Percentiles rank a stretch among this genome's conserved stretches.
These are phyloP conservation scores for Dolichomitus sp. DNA, from an alignment of 2,888 invertebrate genomes.

Conservation along the genomic window DNA sequence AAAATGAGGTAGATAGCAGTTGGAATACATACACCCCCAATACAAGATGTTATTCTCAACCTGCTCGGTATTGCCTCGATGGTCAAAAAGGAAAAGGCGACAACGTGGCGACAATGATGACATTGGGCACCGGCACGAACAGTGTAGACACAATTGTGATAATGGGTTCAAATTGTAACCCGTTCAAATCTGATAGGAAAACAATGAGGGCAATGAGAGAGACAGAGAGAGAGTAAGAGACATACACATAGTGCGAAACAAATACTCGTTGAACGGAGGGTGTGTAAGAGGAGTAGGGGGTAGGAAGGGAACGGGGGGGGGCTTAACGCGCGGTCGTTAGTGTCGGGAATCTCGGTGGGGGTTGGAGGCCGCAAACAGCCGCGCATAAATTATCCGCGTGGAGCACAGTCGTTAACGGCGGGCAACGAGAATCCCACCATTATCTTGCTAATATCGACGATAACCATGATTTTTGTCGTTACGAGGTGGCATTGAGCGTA, in stretches of 20 bases:
- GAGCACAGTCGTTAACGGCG: slow-evolving; percentile 57
- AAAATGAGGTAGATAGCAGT: background rate
- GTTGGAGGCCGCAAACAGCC: slow-evolving; percentile 66
- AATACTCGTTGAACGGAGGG: slow-evolving; percentile 45
- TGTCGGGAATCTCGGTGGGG: slow-evolving; percentile 63
- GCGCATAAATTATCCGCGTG: slow-evolving; percentile 63
- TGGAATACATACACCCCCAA: background rate
- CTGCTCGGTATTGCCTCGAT: background rate
- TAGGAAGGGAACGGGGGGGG: background rate
- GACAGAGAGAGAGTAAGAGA: slow-evolving; percentile 14
- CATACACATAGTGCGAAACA: slow-evolving; percentile 40
- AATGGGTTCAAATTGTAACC: slow-evolving; percentile 66
- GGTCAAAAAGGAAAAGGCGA: slow-evolving; percentile 2
- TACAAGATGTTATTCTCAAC: slow-evolving; percentile 6
- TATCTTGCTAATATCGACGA: slow-evolving; percentile 69
- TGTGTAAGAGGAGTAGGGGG: background rate
- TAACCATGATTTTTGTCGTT: slow-evolving; percentile 73
- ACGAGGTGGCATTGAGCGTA: slow-evolving; percentile 57
- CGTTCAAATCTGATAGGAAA: slow-evolving; percentile 61
- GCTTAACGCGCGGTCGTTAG: slow-evolving; percentile 66
- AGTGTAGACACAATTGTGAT: slow-evolving; percentile 57
- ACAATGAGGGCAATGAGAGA: slow-evolving; percentile 55
- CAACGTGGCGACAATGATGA: slow-evolving; percentile 28
- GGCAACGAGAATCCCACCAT: slow-evolving; percentile 64
- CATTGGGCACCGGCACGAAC: slow-evolving; percentile 33